Evolutionary conservation across 2,797 vertebrate species (phyloP), one percentile per base, ranked within the genome.

Genomic region (Enteromius mattozi): DNA sequence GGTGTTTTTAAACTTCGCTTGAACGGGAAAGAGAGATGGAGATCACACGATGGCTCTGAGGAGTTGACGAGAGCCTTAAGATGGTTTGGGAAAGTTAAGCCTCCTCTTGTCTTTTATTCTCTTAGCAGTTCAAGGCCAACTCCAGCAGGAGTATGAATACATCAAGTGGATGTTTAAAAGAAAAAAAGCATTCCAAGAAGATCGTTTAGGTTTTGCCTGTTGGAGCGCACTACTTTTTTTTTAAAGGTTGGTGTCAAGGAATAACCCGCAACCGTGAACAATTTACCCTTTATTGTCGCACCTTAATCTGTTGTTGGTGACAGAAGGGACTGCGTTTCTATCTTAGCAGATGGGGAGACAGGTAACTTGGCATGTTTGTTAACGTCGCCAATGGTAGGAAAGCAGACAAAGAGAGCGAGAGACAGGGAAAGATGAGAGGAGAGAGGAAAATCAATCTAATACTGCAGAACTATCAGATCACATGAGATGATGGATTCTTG

Each of bases 401-500:
- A 88, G 89, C 89, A 74, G 85, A 63, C 85, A 82, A 74, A 82
- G 86, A 79, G 83, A 75, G 83, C 59, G 87, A 82, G 87, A 88
- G 83, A 84, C 78, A 86, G 85, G 85, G 89, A 84, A 87, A 89
- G 75, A 88, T 80, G 51, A 85, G 84, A 87, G 82, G 83, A 81
- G 56, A 78, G 78, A 81, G 85, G 90, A 94, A 96, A 96, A 96
- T 96, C 96, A 95, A 96, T 96, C 95, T 96, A 94, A 95, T 95
- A 93, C 95, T 95, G 94, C 94, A 96, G 94, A 96, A 96, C 95
- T 96, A 96, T 96, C 96, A 96, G 95, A 96, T 97, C 96, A 95
- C 95, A 96, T 96, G 94, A 96, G 96, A 96, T 97, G 95, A 96
- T 96, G 93, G 96, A 96, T 97, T 96, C 96, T 94, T 96, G 95